phyloP scores from a whole-genome alignment of 2,888 invertebrate genomes.

The Oasisia sp. region DNA sequence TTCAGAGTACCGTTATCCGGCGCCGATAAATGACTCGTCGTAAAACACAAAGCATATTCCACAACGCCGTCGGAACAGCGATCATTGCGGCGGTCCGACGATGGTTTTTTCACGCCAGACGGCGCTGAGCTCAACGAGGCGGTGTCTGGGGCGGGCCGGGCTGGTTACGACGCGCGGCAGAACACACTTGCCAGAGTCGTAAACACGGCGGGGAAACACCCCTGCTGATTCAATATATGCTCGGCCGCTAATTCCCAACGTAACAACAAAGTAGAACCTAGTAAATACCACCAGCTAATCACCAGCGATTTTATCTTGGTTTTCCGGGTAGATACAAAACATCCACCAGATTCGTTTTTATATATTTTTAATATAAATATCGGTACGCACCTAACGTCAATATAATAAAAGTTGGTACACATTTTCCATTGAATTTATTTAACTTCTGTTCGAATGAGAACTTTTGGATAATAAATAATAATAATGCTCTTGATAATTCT shows the following conservation, averaged over 20 bases:
- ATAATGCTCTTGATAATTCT: not conserved
- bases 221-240: not conserved
- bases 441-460: too few relatives aligned
- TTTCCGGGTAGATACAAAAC: not conserved
- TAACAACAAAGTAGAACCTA: not conserved
- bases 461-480: not conserved
- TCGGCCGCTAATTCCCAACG: not conserved
- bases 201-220: not conserved
- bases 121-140: not conserved
- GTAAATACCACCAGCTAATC: not conserved
- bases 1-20: not conserved
- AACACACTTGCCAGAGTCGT: not conserved
- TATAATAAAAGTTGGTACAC: too few relatives aligned
- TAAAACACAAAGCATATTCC: not conserved
- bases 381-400: not conserved
- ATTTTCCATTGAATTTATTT: too few relatives aligned
- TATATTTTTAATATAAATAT: not conserved
- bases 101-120: conserved; percentile 4
- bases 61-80: not conserved
- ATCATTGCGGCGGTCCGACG: not conserved
- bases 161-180: not conserved
- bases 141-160: not conserved
- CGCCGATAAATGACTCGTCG: not conserved
- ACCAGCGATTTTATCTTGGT: not conserved
- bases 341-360: too few relatives aligned